phyloP scores from a whole-genome alignment of 2,888 invertebrate species.

The Euzetes globulus region DNA sequence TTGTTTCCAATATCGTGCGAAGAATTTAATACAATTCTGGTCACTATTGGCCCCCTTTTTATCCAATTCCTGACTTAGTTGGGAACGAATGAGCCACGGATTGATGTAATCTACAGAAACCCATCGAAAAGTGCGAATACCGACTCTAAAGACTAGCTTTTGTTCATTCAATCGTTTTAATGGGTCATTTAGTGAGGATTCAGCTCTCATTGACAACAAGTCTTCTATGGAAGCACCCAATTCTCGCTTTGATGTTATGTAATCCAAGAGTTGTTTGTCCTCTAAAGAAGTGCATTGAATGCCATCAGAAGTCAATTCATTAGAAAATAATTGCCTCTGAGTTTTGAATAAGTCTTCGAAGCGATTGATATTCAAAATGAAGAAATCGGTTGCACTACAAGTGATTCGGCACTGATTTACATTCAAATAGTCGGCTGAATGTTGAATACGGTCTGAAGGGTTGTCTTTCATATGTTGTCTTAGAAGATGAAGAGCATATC shows the following conservation, averaged over 20 bases:
- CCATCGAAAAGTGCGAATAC: conserved; percentile 31
- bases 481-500: conserved; percentile 38
- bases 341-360: conserved; percentile 6
- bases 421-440: conserved; percentile 39
- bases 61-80: not conserved
- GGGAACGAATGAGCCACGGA: conserved; percentile 37
- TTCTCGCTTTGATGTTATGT: conserved; percentile 26
- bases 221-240: conserved; percentile 23
- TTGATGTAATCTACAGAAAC: conserved; percentile 31
- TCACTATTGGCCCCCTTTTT: not conserved
- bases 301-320: not conserved
- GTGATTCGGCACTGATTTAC: conserved; percentile 38
- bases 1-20: conserved; percentile 62
- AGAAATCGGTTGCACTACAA: conserved; percentile 14
- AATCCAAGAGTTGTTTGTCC: not conserved
- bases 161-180: not conserved
- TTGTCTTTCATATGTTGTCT: conserved; percentile 33
- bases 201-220: not conserved
- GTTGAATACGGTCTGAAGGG: conserved; percentile 16
- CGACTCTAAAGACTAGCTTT: conserved; percentile 34
- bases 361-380: not conserved
- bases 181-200: not conserved
- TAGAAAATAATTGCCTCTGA: not conserved
- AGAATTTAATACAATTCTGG: conserved; percentile 38
- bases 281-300: not conserved